Base-by-base conservation (phyloP, 2,888 invertebrate species). In the Abscondita cerata region DNA sequence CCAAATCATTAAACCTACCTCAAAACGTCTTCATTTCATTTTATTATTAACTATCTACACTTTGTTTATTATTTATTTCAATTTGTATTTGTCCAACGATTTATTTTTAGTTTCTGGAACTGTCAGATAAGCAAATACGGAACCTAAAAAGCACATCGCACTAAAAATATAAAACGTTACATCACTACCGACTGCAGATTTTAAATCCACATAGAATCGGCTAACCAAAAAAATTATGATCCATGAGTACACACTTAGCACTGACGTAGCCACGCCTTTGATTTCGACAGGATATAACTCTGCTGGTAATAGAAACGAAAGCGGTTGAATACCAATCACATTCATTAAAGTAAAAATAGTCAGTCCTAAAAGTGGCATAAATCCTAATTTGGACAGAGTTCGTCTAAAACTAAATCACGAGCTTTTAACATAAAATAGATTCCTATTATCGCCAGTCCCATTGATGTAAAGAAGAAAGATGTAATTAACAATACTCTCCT, bases 161-260 rank as follows among this genome's bases (percentile, higher is more conserved):
- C 89, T 85, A 73, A 92, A 93, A 40, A 91, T 76, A 87, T 90
- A 92, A 77, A 92, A 93, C 20, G 90, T 88, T 64, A 83, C 83
- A 34, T 88, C 87, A 1, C 80, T 74, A 0, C 89, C 89, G 18
- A 90, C 81, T 0, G 82, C 75, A 0, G 64, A 56, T 46, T 84
- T 86, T 52, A 92, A 71, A 18, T 87, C 83, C 36, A 81, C 79
- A 70, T 89, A 93, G 16, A 89, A 89, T 72, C 89, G 89, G 0
- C 93, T 93, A 0, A 94, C 89, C 0, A 92, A 74, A 76, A 94
- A 94, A 44, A 91, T 91, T 69, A 92, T 82, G n/a, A 90, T 77
- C 93, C 94, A 94, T 6, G 6, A 6, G 5, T 6, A 6, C 5
- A 31, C 6, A 6, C 31, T 9, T 6, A 9, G 6, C 9, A 31